Percentiles rank a stretch among this genome's conserved stretches.
phyloP scores from a whole-genome alignment of 2,888 invertebrate genomes.

The Stictocephala bisonia region DNA sequence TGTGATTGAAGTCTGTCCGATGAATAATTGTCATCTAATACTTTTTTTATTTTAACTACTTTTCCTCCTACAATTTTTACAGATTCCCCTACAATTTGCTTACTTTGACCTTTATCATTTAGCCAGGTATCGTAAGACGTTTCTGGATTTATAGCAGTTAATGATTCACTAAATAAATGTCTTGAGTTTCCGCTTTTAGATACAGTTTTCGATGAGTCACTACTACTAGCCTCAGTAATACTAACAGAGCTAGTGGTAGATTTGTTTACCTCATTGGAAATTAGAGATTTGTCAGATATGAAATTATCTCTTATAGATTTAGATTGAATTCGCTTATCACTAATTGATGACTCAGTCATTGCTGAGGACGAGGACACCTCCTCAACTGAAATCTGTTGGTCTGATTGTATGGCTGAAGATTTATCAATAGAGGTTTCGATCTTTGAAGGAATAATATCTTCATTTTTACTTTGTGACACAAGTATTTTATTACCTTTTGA shows the following conservation, averaged over 20 bases:
- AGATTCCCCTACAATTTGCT: constrained; percentile 28
- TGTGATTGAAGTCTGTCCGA: neutral
- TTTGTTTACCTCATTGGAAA: neutral
- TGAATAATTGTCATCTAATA: constrained; percentile 2
- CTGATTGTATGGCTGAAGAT: constrained; percentile 10
- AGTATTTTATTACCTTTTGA: constrained; percentile 40
- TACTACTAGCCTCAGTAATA: neutral
- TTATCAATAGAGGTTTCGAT: constrained; percentile 19
- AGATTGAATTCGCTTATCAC: neutral
- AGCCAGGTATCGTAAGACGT: constrained; percentile 33
- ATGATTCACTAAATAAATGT: neutral
- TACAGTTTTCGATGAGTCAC: neutral
- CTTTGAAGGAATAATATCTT: constrained; percentile 3
- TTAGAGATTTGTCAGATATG: neutral
- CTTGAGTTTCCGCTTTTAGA: neutral
- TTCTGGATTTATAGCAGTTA: constrained; percentile 15
- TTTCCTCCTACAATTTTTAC: constrained; percentile 48
- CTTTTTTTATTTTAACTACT: constrained; percentile 27
- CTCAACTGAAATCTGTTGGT: constrained; percentile 33
- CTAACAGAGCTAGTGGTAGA: neutral
- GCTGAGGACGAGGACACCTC: constrained; percentile 16
- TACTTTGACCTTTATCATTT: neutral
- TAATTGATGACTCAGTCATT: neutral
- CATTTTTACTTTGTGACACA: constrained; percentile 39
- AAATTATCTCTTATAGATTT: neutral